Evolutionary conservation across 2,113 vertebrate species (phyloP), one percentile per base, ranked within the genome.

Genomic region (Coptodon bakossiorum): DNA sequence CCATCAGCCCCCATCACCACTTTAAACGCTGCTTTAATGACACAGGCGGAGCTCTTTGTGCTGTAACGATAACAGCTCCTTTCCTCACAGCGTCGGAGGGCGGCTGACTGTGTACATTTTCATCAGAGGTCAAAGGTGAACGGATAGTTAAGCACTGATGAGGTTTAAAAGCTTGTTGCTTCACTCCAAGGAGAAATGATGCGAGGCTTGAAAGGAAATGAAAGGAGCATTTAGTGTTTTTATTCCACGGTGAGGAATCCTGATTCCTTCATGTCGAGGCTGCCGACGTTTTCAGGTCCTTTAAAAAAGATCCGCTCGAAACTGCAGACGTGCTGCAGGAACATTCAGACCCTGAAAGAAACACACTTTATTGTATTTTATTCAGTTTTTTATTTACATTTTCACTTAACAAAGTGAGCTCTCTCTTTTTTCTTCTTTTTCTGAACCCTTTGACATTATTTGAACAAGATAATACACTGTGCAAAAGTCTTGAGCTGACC

Each of bases 1-100:
- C 29, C 66, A 17, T 43, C 31, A 31, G 13, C 38, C 29, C 24
- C 38, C 31, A 10, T 24, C 54, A 16, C 19, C 56, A 57, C 83
- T 56, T 85, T 68, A 80, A 91, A 73, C n/a, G 17, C 52, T 66
- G 83, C 81, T 68, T 53, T 90, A 88, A 88, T 80, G 36, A 88
- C 54, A 78, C 83, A 59, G 45, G 48, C n/a, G 2, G 29, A 31
- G 53, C 82, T 79, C 82, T 85, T 84, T 86, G 90, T 83, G 79
- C 76, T 12, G 9, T 86, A 84, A 86, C 1, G 6, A 78, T 38
- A 88, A 57, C 86, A 86, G 84, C 68, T 82, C 82, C 53, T 56
- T 38, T 73, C 38, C 24, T 50, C 24, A 43, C 2, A 6, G 24
- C 27, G 36, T 56, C 2, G 36, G 43, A 16, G n/a, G 22, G 53